Percentiles rank a stretch among this genome's conserved stretches.
Evolutionary conservation across 2,888 invertebrate genomes (phyloP).

Genomic region (Hirtodrosophila duncani): DNA sequence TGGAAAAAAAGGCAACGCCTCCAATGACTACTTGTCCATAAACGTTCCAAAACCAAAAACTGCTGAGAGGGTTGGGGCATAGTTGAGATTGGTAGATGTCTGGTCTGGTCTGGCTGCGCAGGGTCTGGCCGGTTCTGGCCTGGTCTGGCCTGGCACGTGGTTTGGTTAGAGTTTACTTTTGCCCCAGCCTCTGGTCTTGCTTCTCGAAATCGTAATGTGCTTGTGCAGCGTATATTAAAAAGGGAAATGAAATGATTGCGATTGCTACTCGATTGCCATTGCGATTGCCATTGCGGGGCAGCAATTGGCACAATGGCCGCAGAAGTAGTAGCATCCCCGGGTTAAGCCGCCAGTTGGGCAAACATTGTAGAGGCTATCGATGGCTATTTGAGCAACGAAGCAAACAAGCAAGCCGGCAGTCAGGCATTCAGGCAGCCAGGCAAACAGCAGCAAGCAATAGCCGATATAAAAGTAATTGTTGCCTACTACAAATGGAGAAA

Average conservation of each 20-base stretch:
- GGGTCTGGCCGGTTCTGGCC: slow-evolving; percentile 24
- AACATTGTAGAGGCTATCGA: slow-evolving; percentile 66
- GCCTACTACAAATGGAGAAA: slow-evolving; percentile 25
- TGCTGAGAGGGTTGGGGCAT: slow-evolving; percentile 51
- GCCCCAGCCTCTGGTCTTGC: not conserved
- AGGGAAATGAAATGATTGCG: slow-evolving; percentile 73
- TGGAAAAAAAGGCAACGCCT: no score
- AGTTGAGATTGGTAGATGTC: slow-evolving; percentile 1
- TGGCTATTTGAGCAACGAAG: slow-evolving; percentile 50
- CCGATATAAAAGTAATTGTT: slow-evolving; percentile 58
- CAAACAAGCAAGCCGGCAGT: slow-evolving; percentile 20
- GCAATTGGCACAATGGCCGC: slow-evolving; percentile 68
- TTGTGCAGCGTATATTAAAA: slow-evolving; percentile 73
- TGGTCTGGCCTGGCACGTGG: slow-evolving; percentile 61
- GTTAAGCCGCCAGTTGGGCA: slow-evolving; percentile 60
- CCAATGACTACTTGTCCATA: slow-evolving; percentile 66
- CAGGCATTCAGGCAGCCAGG: no score
- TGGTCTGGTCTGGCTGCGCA: no score
- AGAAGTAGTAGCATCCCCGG: slow-evolving; percentile 33
- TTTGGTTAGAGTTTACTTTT: slow-evolving; percentile 40
- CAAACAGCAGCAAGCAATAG: slow-evolving; percentile 36
- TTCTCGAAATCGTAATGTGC: slow-evolving; percentile 49
- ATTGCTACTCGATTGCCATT: slow-evolving; percentile 49
- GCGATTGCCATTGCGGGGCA: slow-evolving; percentile 33
- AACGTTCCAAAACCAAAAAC: slow-evolving; percentile 56